Evolutionary conservation across 2,888 invertebrate genomes (phyloP).

Genomic region (Luperina nickerlii): DNA sequence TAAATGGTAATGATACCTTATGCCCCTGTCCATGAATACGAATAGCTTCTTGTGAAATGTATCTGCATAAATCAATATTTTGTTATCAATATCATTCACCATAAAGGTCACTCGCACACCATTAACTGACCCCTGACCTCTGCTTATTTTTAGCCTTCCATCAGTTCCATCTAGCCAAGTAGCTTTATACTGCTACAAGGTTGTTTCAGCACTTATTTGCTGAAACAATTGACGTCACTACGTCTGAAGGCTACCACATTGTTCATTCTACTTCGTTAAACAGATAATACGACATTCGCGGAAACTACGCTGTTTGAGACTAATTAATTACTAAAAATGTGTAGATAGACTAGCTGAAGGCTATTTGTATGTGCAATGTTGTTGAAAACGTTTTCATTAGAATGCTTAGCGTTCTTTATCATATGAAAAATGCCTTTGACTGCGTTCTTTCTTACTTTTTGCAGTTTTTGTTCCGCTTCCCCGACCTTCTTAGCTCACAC

Average conservation of each 20-base stretch:
- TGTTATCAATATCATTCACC: conserved; percentile 58
- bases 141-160: conserved; percentile 85
- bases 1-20: conserved; percentile 13
- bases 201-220: conserved; percentile 82
- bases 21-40: conserved; percentile 28
- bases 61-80: conserved; percentile 60
- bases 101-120: conserved; percentile 64
- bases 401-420: conserved; percentile 62
- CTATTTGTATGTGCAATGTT: conserved; percentile 41
- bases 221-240: conserved; percentile 89
- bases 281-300: conserved; percentile 75
- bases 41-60: conserved; percentile 31
- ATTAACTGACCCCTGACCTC: conserved; percentile 85
- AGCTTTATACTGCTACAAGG: conserved; percentile 81
- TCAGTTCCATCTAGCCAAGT: conserved; percentile 78
- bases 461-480: conserved; percentile 16
- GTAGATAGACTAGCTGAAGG: conserved; percentile 49
- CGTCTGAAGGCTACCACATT: conserved; percentile 80
- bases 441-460: conserved; percentile 22
- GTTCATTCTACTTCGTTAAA: conserved; percentile 81
- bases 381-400: conserved; percentile 61
- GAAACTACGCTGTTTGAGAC: conserved; percentile 59
- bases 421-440: conserved; percentile 67
- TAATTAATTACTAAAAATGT: conserved; percentile 61
- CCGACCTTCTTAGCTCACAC: background rate